Conservation (phyloP, 2,888 invertebrate species). For the Arrhopalites spinosus region DNA sequence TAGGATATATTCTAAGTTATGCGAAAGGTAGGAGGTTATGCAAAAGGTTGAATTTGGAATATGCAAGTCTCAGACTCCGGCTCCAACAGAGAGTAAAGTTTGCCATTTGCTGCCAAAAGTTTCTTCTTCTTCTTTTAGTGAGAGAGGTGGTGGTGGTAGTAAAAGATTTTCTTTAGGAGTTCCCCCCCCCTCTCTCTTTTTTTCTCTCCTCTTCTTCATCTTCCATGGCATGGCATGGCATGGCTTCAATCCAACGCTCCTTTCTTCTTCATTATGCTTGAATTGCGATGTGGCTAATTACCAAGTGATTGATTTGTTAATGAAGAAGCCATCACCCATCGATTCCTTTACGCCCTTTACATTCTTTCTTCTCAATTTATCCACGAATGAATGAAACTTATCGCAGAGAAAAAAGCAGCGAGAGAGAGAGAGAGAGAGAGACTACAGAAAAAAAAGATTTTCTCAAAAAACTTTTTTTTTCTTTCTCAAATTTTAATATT, state of each 20-base stretch:
- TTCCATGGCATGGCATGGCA: conserved; percentile 12
- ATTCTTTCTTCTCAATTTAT: conserved; percentile 1
- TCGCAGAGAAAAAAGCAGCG: neutral
- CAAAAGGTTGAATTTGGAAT: conserved; percentile 1
- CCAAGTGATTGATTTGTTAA: conserved; percentile 55
- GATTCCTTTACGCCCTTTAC: neutral
- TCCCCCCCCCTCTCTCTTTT: neutral
- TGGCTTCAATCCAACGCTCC: conserved; percentile 50
- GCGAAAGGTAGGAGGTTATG: neutral
- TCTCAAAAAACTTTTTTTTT: no score
- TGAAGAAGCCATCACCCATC: conserved; percentile 51
- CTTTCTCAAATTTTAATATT: no score
- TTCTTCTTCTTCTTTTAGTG: conserved; percentile 31
- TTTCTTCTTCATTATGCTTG: conserved; percentile 46
- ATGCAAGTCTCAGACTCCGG: neutral
- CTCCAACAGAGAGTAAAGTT: conserved; percentile 31
- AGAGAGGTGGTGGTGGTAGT: neutral
- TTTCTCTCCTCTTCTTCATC: no score
- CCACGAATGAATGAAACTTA: neutral
- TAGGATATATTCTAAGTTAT: neutral
- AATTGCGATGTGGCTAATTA: conserved; percentile 49
- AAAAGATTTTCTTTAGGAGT: conserved; percentile 19
- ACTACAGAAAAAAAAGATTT: conserved; percentile 23
- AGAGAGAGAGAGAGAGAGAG: conserved; percentile 9
- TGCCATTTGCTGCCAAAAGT: conserved; percentile 40